Base-by-base conservation (phyloP, 2,797 vertebrate species). In the Sebastes flavidus region DNA sequence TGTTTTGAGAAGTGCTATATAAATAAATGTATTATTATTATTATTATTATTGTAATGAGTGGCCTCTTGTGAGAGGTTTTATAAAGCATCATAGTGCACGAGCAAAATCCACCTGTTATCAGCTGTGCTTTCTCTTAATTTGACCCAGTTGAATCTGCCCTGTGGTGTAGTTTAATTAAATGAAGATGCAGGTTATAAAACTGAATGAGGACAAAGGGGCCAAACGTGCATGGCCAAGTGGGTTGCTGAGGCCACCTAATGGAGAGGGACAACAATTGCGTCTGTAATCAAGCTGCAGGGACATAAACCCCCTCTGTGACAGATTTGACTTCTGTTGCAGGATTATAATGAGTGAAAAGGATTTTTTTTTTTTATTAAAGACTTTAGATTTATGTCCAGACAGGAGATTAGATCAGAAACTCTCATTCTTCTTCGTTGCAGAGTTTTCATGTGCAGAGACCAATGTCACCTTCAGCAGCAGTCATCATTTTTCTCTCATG, bases 171-270 rank as follows among this genome's bases (percentile, higher is more conserved):
- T 55, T 82, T 34, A 68, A 65, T 70, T 30, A 56, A 65, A 83
- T 66, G n/a, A 74, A 86, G 30, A 76, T 61, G 63, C 58, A 59
- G 49, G 71, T 83, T 86, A 67, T 61, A 78, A 83, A 90, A 79
- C 65, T 55, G 32, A 69, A 70, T 81, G 42, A 78, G 68, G 38
- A 73, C 71, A 66, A 58, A 38, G 69, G 18, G 79, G 75, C 29
- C 69, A 80, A 36, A 38, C 49, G 6, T 10, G 72, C 14, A n/a
- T 36, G 69, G 58, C 2, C 14, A 24, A 66, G 65, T 22, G 82
- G 70, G 63, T 84, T 70, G 29, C 62, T 89, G 87, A 75, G 72
- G 89, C 91, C 93, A 89, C 83, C 93, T 91, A 88, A 58, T 52
- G 94, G 93, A 85, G 46, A 36, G 24, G 59, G 14, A 8, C 10